Percentiles rank a stretch among this genome's conserved stretches.
Evolutionary conservation across 2,113 vertebrate genomes (phyloP).

Genomic region (Lanius ludovicianus): DNA sequence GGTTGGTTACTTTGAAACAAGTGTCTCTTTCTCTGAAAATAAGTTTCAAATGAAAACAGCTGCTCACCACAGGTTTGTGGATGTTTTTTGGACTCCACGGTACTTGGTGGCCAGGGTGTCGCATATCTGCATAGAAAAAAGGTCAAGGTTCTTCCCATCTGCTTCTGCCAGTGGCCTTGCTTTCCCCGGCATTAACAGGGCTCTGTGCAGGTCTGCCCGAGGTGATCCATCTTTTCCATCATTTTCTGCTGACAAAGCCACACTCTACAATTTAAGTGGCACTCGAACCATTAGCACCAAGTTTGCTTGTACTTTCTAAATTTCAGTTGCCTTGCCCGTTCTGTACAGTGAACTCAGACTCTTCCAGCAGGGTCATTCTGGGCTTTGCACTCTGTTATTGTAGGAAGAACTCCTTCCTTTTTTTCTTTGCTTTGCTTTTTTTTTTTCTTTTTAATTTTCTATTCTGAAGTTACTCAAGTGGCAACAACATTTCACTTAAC

Average conservation of each 20-base stretch:
- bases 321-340: accelerated
- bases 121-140: accelerated
- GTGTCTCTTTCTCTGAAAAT: background rate
- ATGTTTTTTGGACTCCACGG: accelerated
- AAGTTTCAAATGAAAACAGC: background rate
- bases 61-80: accelerated
- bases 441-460: background rate
- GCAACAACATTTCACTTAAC: background rate
- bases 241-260: background rate
- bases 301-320: too few species aligned
- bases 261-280: accelerated
- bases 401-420: background rate
- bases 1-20: background rate
- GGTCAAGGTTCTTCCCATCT: accelerated
- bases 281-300: background rate
- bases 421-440: accelerated
- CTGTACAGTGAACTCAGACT: accelerated
- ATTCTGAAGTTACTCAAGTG: background rate
- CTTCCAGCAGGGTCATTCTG: too few species aligned
- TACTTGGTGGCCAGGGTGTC: too few species aligned
- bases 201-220: background rate
- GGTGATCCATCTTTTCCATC: accelerated
- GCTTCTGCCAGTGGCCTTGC: accelerated
- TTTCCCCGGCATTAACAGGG: too few species aligned
- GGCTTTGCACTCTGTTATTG: background rate